Percentiles rank a stretch among this genome's conserved stretches.
These are phyloP conservation scores for Heliocidaris tuberculata DNA, from an alignment of 35 echinoderm and acorn worm species.

Conservation along the genomic window DNA sequence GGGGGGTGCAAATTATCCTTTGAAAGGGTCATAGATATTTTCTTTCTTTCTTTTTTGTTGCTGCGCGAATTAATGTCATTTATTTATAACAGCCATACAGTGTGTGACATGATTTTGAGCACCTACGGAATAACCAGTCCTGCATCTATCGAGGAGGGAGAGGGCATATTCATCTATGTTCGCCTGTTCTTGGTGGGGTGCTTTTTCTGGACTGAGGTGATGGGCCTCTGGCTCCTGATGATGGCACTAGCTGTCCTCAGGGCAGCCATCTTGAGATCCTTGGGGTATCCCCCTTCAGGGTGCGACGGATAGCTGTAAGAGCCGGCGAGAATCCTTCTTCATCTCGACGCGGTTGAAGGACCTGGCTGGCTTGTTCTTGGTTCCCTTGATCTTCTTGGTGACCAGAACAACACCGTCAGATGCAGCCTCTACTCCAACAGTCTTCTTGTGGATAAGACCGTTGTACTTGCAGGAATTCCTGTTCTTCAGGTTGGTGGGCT, in stretches of 20 bases:
- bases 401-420: constrained; percentile 89
- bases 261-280: constrained; percentile 88
- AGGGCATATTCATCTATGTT: constrained; percentile 30
- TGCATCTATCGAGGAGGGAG: background rate
- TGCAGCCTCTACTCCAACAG: constrained; percentile 85
- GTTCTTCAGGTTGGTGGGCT: constrained; percentile 94
- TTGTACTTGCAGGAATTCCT: constrained; percentile 77
- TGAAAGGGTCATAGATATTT: too few species aligned
- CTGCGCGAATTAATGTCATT: background rate
- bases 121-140: constrained; percentile 6
- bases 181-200: constrained; percentile 61
- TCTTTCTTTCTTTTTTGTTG: too few species aligned
- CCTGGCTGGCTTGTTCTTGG: constrained; percentile 74
- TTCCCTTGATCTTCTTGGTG: constrained; percentile 75
- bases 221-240: constrained; percentile 86
- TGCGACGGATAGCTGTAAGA: constrained; percentile 75
- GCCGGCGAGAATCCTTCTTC: constrained; percentile 86
- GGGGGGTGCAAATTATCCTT: too few species aligned
- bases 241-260: constrained; percentile 87
- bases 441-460: constrained; percentile 94
- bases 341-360: constrained; percentile 67
- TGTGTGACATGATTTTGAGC: background rate
- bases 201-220: constrained; percentile 75
- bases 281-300: constrained; percentile 74
- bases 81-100: constrained; percentile 3